Base-by-base conservation (phyloP, 2,888 invertebrate genomes). In the Drosophila peninsularis region DNA sequence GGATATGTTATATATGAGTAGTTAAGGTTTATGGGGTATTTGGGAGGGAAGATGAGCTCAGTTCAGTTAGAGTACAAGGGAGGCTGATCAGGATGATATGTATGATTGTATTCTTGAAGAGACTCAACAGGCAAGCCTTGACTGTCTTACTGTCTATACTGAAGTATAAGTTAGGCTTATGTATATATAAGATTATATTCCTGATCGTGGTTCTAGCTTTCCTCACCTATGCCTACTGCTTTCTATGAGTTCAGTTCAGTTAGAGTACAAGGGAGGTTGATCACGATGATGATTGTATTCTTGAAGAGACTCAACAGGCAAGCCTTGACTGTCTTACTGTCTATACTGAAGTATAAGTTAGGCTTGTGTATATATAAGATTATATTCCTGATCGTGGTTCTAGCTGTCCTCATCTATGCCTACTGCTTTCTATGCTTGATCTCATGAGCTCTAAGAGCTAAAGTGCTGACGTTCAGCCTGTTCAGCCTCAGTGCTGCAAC, bases 401-500 rank as follows among this genome's bases (percentile, higher is more conserved):
- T n/a, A n/a, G n/a, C n/a, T n/a, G n/a, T n/a, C 4, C 27, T 13
- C 7, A 13, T 3, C 7, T 19, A 5, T 2, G 1, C 11, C 10
- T 13, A 1, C 19, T 19, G 41, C 11, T 19, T 11, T 19, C 11
- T 41, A 41, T 5, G 10, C 5, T 6, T 13, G 19, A 42, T 42
- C 6, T 13, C 6, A 3, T 13, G 0, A 14, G 13, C 6, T 41
- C 2, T 39, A 39, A 10, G 6, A 41, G 3, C 9, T 24, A 13
- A 3, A 19, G 2, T 21, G 1, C 6, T 1, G 6, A 13, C 17
- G 1, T 17, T 17, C 2, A 11, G 0, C 1, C 5, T 11, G 5
- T 19, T 11, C 10, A 6, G 3, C 3, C 5, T 42, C 39, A 17
- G 14, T 1, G 0, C 0, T 9, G n/a, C 0, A n/a, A 5, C 0